Evolutionary conservation across 2,888 invertebrate species (phyloP), one percentile per base, ranked within the genome.

Genomic region (Podabrus alpinus): DNA sequence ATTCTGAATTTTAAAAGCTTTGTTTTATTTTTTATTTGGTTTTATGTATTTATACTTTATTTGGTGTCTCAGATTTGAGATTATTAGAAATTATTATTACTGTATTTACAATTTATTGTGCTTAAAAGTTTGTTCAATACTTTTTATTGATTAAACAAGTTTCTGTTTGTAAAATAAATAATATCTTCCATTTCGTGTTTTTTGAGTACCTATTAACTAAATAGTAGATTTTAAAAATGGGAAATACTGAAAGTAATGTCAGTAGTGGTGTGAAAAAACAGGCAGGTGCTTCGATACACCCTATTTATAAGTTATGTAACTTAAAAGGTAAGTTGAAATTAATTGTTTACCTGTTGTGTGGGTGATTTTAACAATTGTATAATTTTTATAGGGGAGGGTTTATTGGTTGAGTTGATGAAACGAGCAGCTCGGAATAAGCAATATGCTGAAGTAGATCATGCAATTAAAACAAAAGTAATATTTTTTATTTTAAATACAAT

Each of bases 191-290:
- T 24, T 69, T 72, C 69, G 61, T 66, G 66, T 21, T 71, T 69
- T 66, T 45, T n/a, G n/a, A n/a, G 24, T 67, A 25, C 5, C 5
- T n/a, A 45, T 4, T 13, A 45, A n/a, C n/a, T 25, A 69, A 61
- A n/a, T 9, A 17, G 59, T 69, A 67, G 59, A 19, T 71, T 59
- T 15, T 66, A 79, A 88, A 79, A 59, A 93, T 93, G 94, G 95
- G 95, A 85, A 95, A 95, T 89, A 94, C 94, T 2, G 94, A 95
- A 84, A 94, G 94, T 83, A 95, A 95, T 87, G 97, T 98, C 1
- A 95, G 96, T 0, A 96, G 95, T 87, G 97, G 97, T 62, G 97
- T 98, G 15, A 98, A 98, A 87, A 97, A 97, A 81, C 98, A 98
- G 86, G 97, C 97, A 2, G 96, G 95, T 17, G 93, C 94, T 13